A percentile compares a stretch with the other conserved stretches of the same genome.
Conservation (phyloP, 1,140 invertebrate genomes). For the Brachionus rubens region DNA sequence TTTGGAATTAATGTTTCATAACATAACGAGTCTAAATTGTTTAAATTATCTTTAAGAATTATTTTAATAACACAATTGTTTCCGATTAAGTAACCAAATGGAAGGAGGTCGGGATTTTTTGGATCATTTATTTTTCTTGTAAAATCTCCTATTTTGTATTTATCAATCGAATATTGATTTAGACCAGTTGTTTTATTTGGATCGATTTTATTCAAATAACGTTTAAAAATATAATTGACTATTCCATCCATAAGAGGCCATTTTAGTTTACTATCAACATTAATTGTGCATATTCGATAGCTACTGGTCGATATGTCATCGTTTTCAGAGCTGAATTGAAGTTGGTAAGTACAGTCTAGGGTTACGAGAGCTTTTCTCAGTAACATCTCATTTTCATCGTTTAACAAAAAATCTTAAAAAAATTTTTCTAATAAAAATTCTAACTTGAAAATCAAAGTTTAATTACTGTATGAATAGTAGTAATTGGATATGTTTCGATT, state of each 20-base stretch:
- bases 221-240: slow-evolving; percentile 18
- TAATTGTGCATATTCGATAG: slow-evolving; percentile 26
- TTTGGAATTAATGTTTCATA: slow-evolving; percentile 94
- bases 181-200: slow-evolving; percentile 9
- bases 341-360: slow-evolving; percentile 33
- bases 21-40: slow-evolving; percentile 83
- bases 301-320: slow-evolving; percentile 5
- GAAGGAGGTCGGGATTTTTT: slow-evolving; percentile 76
- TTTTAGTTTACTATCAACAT: slow-evolving; percentile 37
- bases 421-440: too few relatives aligned
- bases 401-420: slow-evolving; percentile 37
- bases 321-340: not conserved
- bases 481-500: slow-evolving; percentile 13
- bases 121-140: slow-evolving; percentile 49
- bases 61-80: slow-evolving; percentile 66
- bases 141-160: slow-evolving; percentile 20
- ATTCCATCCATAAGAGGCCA: slow-evolving; percentile 41
- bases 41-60: slow-evolving; percentile 67
- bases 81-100: slow-evolving; percentile 86
- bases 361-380: slow-evolving; percentile 39
- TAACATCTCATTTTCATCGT: slow-evolving; percentile 37
- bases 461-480: slow-evolving; percentile 37
- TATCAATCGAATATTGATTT: slow-evolving; percentile 25
- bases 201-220: not conserved
- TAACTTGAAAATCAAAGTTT: too few relatives aligned